Conservation (phyloP, 2,888 invertebrate genomes). For the Elysia crispata region DNA sequence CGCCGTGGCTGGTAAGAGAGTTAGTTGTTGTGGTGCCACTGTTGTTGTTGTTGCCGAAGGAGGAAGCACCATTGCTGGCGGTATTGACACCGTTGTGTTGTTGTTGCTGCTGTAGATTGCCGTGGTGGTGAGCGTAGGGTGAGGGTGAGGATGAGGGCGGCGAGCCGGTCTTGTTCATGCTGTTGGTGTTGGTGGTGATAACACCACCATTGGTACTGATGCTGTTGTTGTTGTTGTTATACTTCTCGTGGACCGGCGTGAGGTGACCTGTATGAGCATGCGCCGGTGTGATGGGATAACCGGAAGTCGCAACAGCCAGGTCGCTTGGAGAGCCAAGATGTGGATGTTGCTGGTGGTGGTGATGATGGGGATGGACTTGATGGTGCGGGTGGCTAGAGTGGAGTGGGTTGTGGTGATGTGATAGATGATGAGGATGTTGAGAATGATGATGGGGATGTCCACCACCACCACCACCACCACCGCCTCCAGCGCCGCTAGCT, state of each 20-base stretch:
- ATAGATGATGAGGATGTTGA: not conserved
- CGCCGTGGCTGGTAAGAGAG: no score
- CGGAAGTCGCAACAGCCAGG: constrained; percentile 24
- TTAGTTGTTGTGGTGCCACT: not conserved
- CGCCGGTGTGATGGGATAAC: constrained; percentile 42
- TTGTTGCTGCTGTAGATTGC: not conserved
- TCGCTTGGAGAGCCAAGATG: constrained; percentile 32
- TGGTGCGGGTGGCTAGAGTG: not conserved
- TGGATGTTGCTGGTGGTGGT: constrained; percentile 21
- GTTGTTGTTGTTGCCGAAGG: not conserved
- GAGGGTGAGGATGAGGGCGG: constrained; percentile 41
- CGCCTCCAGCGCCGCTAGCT: not conserved
- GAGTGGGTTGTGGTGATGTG: not conserved
- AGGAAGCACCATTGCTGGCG: constrained; percentile 6
- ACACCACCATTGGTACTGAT: not conserved
- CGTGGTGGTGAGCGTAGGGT: constrained; percentile 29
- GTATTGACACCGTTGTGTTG: constrained; percentile 18
- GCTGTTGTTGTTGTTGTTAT: constrained; percentile 37
- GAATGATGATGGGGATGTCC: not conserved
- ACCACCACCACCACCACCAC: no score
- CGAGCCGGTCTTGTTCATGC: constrained; percentile 33
- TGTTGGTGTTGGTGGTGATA: constrained; percentile 13
- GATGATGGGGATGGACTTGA: constrained; percentile 14
- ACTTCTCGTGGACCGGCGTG: constrained; percentile 40
- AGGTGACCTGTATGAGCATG: constrained; percentile 35